Conservation (phyloP, 2,113 vertebrate species). For the Rana temporaria region DNA sequence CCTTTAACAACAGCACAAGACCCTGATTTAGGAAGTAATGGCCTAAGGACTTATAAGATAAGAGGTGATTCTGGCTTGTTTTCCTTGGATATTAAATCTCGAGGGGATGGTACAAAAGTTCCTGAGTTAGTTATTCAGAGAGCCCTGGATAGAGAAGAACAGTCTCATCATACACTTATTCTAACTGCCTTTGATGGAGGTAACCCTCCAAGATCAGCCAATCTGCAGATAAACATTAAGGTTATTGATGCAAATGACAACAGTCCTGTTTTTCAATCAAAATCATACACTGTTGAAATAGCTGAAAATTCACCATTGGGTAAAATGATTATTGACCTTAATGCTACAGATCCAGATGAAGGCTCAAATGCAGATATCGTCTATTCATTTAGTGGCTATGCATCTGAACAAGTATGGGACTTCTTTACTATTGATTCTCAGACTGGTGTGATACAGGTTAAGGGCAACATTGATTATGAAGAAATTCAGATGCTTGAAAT, state of each 20-base stretch:
- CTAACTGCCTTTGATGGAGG: constrained; percentile 93
- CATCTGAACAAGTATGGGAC: constrained; percentile 91
- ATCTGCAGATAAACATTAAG: constrained; percentile 94
- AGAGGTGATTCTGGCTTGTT: constrained; percentile 95
- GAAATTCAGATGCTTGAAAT: constrained; percentile 94
- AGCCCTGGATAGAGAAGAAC: constrained; percentile 92
- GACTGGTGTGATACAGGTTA: constrained; percentile 93
- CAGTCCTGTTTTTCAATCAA: constrained; percentile 92
- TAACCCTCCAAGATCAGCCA: constrained; percentile 90
- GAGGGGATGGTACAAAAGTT: constrained; percentile 96
- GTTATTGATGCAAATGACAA: constrained; percentile 98
- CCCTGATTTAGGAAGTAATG: constrained; percentile 91
- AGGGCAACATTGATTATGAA: constrained; percentile 96
- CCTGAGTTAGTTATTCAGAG: constrained; percentile 95
- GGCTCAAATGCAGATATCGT: constrained; percentile 95
- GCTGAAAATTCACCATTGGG: constrained; percentile 91
- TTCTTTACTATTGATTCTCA: constrained; percentile 95
- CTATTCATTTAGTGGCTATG: constrained; percentile 95
- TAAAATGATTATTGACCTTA: constrained; percentile 91
- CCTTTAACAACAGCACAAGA: constrained; percentile 94
- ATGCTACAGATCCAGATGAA: constrained; percentile 95
- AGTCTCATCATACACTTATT: constrained; percentile 93
- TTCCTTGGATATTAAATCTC: constrained; percentile 93
- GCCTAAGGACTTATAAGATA: constrained; percentile 93
- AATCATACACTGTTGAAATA: constrained; percentile 92